Percentiles rank a stretch among this genome's conserved stretches.
These are phyloP conservation scores for Hetaerina titia DNA, from an alignment of 2,888 invertebrate genomes.

Conservation along the genomic window DNA sequence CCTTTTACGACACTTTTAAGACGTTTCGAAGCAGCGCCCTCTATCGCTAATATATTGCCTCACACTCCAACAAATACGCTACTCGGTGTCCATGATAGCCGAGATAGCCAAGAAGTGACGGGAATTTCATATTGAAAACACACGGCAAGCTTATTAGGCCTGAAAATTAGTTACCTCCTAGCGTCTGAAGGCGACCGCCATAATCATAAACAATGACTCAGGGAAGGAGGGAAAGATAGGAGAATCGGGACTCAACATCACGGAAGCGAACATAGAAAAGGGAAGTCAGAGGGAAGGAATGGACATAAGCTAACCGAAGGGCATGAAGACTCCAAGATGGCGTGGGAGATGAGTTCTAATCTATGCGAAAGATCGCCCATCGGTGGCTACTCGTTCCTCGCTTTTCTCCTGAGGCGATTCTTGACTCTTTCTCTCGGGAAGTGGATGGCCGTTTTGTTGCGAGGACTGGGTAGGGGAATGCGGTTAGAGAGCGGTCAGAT, in stretches of 20 bases:
- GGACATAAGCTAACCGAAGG: slow-evolving; percentile 32
- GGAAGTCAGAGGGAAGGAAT: neutral
- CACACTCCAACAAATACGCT: neutral
- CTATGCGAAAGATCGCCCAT: slow-evolving; percentile 61
- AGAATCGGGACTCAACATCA: slow-evolving; percentile 9
- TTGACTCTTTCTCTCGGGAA: neutral
- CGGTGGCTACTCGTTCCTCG: slow-evolving; percentile 55
- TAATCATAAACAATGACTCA: slow-evolving; percentile 5
- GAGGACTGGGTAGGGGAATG: neutral
- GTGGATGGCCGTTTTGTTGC: neutral
- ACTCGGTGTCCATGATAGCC: neutral
- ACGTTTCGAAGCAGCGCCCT: neutral
- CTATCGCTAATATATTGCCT: neutral
- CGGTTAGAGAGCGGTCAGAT: neutral
- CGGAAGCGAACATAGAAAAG: neutral
- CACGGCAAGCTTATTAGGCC: neutral
- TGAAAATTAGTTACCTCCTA: neutral
- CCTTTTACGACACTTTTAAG: neutral
- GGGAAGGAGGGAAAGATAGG: neutral
- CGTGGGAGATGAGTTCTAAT: slow-evolving; percentile 64
- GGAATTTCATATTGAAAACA: neutral
- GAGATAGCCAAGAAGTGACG: neutral
- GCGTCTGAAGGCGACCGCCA: neutral
- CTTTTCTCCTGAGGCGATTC: slow-evolving; percentile 39
- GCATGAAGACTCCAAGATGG: slow-evolving; percentile 20